These are phyloP conservation scores for Nomada ruficornis DNA, from an alignment of 2,888 invertebrate species.

Conservation along the genomic window DNA sequence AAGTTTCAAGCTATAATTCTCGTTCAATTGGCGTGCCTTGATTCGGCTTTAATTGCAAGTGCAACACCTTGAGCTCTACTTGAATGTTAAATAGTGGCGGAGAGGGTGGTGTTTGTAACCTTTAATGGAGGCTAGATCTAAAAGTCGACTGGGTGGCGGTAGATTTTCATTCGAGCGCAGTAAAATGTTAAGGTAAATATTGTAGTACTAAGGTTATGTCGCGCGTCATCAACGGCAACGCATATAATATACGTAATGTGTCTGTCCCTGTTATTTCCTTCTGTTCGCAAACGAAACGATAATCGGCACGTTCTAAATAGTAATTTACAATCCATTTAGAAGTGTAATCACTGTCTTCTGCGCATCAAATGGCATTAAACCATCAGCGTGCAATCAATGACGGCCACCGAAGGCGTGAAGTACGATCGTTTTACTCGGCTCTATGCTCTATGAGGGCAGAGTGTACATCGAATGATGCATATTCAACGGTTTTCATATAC, in stretches of 20 bases:
- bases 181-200: too few relatives aligned
- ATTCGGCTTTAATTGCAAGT: conserved; percentile 50
- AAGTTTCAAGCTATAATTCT: conserved; percentile 36
- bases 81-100: conserved; percentile 42
- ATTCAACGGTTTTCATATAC: conserved; percentile 41
- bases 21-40: conserved; percentile 15
- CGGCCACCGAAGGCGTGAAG: conserved; percentile 45
- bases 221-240: too few relatives aligned
- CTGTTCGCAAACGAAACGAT: conserved; percentile 24
- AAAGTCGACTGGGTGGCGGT: background rate
- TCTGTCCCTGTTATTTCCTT: conserved; percentile 27
- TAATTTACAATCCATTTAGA: conserved; percentile 33
- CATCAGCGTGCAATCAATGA: conserved; percentile 53
- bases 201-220: conserved; percentile 1
- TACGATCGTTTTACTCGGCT: conserved; percentile 43
- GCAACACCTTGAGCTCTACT: conserved; percentile 42
- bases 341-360: background rate
- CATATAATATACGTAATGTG: background rate
- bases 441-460: conserved; percentile 34
- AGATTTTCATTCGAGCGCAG: conserved; percentile 5
- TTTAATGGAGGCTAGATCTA: background rate
- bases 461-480: conserved; percentile 44
- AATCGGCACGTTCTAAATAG: conserved; percentile 31
- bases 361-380: conserved; percentile 51
- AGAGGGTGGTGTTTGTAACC: too few relatives aligned